Base-by-base conservation (phyloP, 2,888 invertebrate species). In the Perizoma flavofasciatum region DNA sequence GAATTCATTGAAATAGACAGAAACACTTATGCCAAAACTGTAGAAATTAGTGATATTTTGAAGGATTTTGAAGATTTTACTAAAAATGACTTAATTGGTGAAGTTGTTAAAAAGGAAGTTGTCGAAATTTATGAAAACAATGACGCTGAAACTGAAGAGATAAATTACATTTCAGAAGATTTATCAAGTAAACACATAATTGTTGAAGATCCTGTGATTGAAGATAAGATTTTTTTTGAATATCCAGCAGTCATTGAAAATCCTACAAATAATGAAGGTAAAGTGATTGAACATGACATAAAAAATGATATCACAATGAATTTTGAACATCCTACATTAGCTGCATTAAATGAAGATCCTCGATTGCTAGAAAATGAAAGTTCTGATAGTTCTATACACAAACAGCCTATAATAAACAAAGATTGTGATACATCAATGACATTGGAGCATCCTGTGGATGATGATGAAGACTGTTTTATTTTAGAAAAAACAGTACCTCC, bases 21-120 rank as follows among this genome's bases (percentile, higher is more conserved):
- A 41, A 34, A 50, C 5, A 49, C 32, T 40, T 59, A 55, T 6
- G 63, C 59, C 45, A 63, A 60, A 47, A 51, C 61, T 0, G 56
- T 45, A 5, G 45, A 55, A 6, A 49, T 65, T 44, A 11, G 39
- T 39, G 49, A 52, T 47, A 56, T 50, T 11, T 40, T 55, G 5
- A 44, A 22, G 32, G 49, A 55, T 10, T 49, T 55, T 44, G 33
- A 46, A 46, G 10, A 46, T 5, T 22, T 22, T 22, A 9, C 7
- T 7, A 44, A 22, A 5, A 8, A 44, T 11, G 11, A 6, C 6
- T 37, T 4, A 37, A 37, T 6, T 4, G 37, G 22, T 22, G 22
- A 3, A 22, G 22, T 22, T 22, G 22, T 22, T 10, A 5, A 43
- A 8, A n/a, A 43, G 5, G 43, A 10, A 9, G 5, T n/a, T 43